These are phyloP conservation scores for Schizopygopsis malacanthus DNA, from an alignment of 2,797 vertebrate species.

Conservation along the genomic window DNA sequence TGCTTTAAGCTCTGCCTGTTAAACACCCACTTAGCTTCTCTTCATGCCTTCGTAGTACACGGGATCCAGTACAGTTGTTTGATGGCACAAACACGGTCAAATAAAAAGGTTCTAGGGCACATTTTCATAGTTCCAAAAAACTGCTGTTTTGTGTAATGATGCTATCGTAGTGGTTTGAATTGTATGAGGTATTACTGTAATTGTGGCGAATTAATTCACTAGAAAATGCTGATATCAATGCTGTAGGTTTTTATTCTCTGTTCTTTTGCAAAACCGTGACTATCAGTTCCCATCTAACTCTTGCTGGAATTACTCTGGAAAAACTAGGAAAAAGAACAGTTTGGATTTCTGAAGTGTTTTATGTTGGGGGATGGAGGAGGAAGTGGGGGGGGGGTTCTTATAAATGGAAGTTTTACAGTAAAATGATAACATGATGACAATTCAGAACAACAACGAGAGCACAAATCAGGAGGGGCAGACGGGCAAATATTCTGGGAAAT, in stretches of 20 bases:
- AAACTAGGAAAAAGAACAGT: neutral
- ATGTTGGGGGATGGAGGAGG: neutral
- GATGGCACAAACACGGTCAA: conserved; percentile 2
- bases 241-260: neutral
- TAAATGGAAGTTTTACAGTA: conserved; percentile 25
- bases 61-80: neutral
- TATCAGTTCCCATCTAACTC: conserved; percentile 17
- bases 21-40: conserved; percentile 47
- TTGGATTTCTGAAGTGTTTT: neutral
- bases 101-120: neutral
- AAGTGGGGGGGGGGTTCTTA: neutral
- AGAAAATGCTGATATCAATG: neutral
- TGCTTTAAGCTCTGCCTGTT: conserved; percentile 24
- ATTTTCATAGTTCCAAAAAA: neutral
- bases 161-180: neutral
- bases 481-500: conserved; percentile 9
- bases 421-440: conserved; percentile 33
- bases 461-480: neutral
- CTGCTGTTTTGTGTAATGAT: neutral
- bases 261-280: neutral
- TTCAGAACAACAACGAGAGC: conserved; percentile 3
- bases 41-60: conserved; percentile 10
- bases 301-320: neutral
- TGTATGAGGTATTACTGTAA: neutral
- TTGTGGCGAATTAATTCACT: neutral